These are phyloP conservation scores for Griposia aprilina DNA, from an alignment of 2,888 invertebrate genomes.

Conservation along the genomic window DNA sequence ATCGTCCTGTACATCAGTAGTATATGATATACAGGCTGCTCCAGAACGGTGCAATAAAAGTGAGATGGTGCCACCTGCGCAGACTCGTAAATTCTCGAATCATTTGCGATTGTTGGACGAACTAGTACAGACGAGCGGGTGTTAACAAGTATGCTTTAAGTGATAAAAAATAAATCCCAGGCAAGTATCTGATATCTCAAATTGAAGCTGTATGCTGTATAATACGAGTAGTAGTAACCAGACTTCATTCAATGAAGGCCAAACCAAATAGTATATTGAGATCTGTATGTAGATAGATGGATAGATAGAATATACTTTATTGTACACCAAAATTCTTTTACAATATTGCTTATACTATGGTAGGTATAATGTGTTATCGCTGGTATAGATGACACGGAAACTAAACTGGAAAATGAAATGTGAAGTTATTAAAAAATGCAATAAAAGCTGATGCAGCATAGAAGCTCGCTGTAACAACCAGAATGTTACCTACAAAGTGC, in stretches of 20 bases:
- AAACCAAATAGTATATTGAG: neutral
- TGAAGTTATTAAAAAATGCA: neutral
- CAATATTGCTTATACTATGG: neutral
- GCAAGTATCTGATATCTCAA: neutral
- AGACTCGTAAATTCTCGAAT: constrained; percentile 73
- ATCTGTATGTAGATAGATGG: neutral
- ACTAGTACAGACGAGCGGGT: constrained; percentile 50
- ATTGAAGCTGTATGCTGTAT: neutral
- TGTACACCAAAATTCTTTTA: neutral
- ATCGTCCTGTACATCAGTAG: constrained; percentile 41
- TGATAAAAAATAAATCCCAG: neutral
- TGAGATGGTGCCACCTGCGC: constrained; percentile 68
- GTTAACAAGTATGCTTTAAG: neutral
- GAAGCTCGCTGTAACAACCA: neutral
- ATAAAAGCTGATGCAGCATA: too few relatives aligned
- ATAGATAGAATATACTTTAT: neutral
- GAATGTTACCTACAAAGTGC: neutral
- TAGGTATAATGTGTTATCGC: neutral
- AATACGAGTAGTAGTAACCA: neutral
- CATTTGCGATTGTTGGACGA: constrained; percentile 73
- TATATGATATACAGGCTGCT: constrained; percentile 65
- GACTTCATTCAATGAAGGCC: neutral
- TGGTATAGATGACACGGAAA: neutral
- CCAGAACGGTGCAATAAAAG: constrained; percentile 65
- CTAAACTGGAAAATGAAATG: neutral